Conservation (phyloP, 2,888 invertebrate genomes). For the Smittia aterrima region DNA sequence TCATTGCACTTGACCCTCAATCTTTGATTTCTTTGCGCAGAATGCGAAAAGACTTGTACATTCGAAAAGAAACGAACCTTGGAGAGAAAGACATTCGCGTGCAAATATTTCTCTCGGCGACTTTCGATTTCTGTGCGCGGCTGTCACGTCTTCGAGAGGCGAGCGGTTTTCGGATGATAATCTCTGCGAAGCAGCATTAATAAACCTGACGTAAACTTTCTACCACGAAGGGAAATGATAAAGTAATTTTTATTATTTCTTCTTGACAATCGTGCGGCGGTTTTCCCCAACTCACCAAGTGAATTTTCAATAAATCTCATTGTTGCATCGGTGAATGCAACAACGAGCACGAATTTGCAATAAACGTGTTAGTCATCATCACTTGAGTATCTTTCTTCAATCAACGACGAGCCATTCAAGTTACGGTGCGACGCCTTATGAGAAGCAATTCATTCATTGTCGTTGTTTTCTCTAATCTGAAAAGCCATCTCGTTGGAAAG, state of each 20-base stretch:
- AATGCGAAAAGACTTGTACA: slow-evolving; percentile 15
- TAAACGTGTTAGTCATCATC: too few species aligned
- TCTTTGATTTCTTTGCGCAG: not conserved
- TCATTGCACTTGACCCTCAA: slow-evolving; percentile 25
- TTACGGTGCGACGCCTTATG: too few species aligned
- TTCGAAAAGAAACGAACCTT: slow-evolving; percentile 33
- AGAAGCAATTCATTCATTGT: too few species aligned
- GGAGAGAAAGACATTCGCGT: not conserved
- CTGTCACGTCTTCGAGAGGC: not conserved
- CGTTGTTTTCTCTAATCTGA: too few species aligned
- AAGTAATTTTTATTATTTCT: not conserved
- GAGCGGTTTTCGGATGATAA: slow-evolving; percentile 1
- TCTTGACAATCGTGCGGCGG: not conserved
- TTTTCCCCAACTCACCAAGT: slow-evolving; percentile 17
- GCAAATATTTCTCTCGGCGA: slow-evolving; percentile 1
- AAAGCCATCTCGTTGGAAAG: too few species aligned
- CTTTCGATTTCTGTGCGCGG: slow-evolving; percentile 10
- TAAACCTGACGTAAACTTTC: slow-evolving; percentile 19
- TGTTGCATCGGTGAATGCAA: too few species aligned
- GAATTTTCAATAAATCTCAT: not conserved
- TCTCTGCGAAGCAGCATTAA: not conserved
- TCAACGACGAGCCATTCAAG: too few species aligned
- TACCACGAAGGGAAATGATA: slow-evolving; percentile 25
- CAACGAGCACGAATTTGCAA: too few species aligned
- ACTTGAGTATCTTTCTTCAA: too few species aligned